Base-by-base conservation (phyloP, 2,113 vertebrate species). In the Ophthalmolycus amberensis region DNA sequence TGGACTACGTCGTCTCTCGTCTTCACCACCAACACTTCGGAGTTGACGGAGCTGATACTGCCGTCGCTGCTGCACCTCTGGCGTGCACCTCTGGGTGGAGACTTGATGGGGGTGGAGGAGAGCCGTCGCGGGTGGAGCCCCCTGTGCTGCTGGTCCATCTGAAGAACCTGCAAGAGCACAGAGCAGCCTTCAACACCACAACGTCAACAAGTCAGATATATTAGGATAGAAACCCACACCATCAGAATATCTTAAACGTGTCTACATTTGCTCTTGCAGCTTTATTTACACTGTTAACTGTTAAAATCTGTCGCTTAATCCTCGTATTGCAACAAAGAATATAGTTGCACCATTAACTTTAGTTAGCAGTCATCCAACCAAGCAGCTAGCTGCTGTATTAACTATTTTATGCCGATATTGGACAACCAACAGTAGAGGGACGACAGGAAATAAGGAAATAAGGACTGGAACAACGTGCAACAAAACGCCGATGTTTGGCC, bases 61-160 rank as follows among this genome's bases (percentile, higher is more conserved):
- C 66, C 72, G 7, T 44, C 83, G 25, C 71, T 62, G 0, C 6
- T 42, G 70, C 63, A 34, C 66, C 84, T 80, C 22, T 32, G 70
- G 18, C 10, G 37, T 6, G 54, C 54, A 32, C 12, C 69, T 70
- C 38, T 38, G 38, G 38, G 38, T 38, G 88, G 77, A 0, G 92
- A 86, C 92, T 99, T 99, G 74, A 99, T 93, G 40, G 98, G 98
- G 1, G 98, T 99, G 82, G 98, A 99, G 79, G 97, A 99, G 71
- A 98, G 96, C 48, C 96, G 95, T 22, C 91, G 95, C 3, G 79
- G 77, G 5, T 86, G 82, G 71, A 58, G 82, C 3, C 90, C 93
- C 77, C 71, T 91, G 27, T 94, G 92, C 7, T 86, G 75, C 73
- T 92, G 95, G 87, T 98, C 96, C 88, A 93, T 93, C 83, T 96